Evolutionary conservation across 2,113 vertebrate species (phyloP), one percentile per base, ranked within the genome.

Genomic region (Cryptotis parvus): DNA sequence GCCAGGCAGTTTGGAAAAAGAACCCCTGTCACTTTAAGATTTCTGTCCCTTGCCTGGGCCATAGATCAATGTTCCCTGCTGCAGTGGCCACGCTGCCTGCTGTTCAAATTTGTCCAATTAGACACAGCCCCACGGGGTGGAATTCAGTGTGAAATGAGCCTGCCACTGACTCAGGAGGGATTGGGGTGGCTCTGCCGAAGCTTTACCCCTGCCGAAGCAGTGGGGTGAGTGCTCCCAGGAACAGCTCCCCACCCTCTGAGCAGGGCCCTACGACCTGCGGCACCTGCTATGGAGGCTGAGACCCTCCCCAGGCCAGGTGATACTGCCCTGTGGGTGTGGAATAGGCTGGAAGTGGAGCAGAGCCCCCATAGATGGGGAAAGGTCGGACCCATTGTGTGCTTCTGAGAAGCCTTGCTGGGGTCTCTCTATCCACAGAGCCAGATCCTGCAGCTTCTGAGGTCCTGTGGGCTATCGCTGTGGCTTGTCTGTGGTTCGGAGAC

Each of bases 21-120:
- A 95, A 85, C 33, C 87, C 91, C 91, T 92, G 94, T 85, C 88
- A 76, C 96, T 98, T 98, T 97, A 97, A 98, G 95, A 86, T 8
- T 35, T 16, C 55, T 96, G 74, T 72, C 90, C 89, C 94, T 61
- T 89, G 94, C 89, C 96, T 10, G 91, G 96, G 97, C 97, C 97
- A 98, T 99, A 98, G 98, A 99, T 99, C 98, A 99, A 96, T 76
- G 96, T 94, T 98, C 97, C 86, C 96, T 94, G 97, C 98, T 95
- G 98, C 84, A 97, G 86, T 91, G 97, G 88, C 98, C 98, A 97
- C 97, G 97, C 97, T 98, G 98, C 99, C 99, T 97, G 98, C 99
- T 99, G 99, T 98, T 99, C 98, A 98, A 99, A 99, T 99, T 99
- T 99, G 99, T 99, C 98, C 99, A 98, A 99, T 99, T 99, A 99